phyloP scores from a whole-genome alignment of 2,797 vertebrate species.

The Pygocentrus nattereri region DNA sequence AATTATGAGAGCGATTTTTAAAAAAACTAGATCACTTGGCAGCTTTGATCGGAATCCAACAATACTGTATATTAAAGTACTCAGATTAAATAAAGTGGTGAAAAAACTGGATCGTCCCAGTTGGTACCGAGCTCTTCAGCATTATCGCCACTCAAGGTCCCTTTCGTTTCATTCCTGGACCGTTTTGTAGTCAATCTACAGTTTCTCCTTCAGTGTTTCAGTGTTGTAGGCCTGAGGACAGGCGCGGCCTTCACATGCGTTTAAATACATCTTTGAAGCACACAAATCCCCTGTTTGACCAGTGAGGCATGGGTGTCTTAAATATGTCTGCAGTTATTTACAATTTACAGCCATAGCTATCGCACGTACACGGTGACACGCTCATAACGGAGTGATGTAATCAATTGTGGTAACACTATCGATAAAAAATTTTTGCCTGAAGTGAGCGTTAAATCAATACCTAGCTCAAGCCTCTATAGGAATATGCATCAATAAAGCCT shows the following conservation, averaged over 20 bases:
- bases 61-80: too few relatives aligned
- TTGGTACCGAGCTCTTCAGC: too few relatives aligned
- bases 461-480: neutral
- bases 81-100: too few relatives aligned
- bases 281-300: neutral
- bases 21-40: too few relatives aligned
- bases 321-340: constrained; percentile 6
- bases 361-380: neutral
- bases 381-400: neutral
- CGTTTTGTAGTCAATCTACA: too few relatives aligned
- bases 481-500: neutral
- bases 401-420: neutral
- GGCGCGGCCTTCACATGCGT: neutral
- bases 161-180: too few relatives aligned
- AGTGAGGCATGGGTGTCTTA: neutral
- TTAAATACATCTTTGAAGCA: neutral
- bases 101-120: too few relatives aligned
- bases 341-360: neutral
- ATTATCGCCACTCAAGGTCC: too few relatives aligned
- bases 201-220: too few relatives aligned
- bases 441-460: neutral
- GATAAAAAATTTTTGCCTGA: neutral
- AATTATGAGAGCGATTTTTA: too few relatives aligned
- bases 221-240: neutral
- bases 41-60: too few relatives aligned